These are phyloP conservation scores for Meteorus colon DNA, from an alignment of 2,888 invertebrate genomes.

Conservation along the genomic window DNA sequence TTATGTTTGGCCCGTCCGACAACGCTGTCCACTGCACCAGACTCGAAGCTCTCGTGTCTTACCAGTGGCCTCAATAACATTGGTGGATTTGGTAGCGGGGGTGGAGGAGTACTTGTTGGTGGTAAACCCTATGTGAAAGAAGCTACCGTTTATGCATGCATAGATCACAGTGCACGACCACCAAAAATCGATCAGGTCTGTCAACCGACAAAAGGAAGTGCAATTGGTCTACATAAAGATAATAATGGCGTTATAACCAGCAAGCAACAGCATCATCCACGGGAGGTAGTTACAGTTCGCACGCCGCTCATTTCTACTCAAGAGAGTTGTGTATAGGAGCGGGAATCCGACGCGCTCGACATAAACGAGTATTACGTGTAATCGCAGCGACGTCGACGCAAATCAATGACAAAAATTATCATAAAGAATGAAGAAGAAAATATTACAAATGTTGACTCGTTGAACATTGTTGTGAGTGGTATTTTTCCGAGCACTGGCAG, in stretches of 20 bases:
- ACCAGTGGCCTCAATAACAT: conserved; percentile 51
- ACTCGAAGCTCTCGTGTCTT: conserved; percentile 67
- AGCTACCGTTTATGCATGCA: conserved; percentile 84
- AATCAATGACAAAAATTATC: conserved; percentile 4
- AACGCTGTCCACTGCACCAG: conserved; percentile 72
- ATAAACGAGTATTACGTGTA: conserved; percentile 73
- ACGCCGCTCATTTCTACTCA: conserved; percentile 71
- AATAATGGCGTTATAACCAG: conserved; percentile 45
- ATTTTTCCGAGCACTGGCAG: not conserved
- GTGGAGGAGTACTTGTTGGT: conserved; percentile 73
- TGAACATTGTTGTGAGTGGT: conserved; percentile 1
- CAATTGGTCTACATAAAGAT: conserved; percentile 51
- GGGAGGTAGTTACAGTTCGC: conserved; percentile 71
- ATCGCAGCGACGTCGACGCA: conserved; percentile 62
- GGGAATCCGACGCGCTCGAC: conserved; percentile 71
- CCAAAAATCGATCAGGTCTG: conserved; percentile 64
- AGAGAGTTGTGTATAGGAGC: conserved; percentile 72
- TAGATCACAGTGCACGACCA: conserved; percentile 79
- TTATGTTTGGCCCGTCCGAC: conserved; percentile 76
- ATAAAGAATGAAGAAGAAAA: not conserved
- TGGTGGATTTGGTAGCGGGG: conserved; percentile 57
- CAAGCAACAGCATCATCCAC: conserved; percentile 60
- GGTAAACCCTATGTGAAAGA: conserved; percentile 78
- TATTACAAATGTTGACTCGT: conserved; percentile 17
- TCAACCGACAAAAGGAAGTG: conserved; percentile 51